Conservation (phyloP, 2,113 vertebrate genomes). For the Passer domesticus region DNA sequence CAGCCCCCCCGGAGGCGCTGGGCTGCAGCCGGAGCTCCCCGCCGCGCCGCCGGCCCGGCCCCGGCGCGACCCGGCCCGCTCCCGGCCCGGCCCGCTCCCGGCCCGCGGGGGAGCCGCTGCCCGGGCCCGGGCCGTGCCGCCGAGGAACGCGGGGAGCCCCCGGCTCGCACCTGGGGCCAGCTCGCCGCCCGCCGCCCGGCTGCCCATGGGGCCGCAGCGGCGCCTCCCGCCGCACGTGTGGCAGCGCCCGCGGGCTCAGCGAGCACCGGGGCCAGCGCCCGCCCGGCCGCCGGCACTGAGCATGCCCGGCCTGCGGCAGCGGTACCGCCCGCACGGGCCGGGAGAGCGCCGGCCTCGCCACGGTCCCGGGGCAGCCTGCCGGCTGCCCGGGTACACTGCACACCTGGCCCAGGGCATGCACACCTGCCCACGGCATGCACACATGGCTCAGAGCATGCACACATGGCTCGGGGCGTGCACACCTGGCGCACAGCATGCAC, state of each 20-base stretch:
- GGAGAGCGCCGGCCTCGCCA: accelerated
- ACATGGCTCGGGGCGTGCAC: too few species aligned
- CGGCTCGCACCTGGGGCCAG: background rate
- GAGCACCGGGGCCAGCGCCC: background rate
- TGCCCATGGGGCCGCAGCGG: background rate
- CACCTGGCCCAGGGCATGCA: background rate
- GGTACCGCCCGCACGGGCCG: accelerated
- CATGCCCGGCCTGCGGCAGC: slow-evolving; percentile 31
- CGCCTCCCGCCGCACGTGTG: too few species aligned
- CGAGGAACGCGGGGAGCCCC: background rate
- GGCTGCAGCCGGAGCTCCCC: background rate
- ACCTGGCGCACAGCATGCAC: too few species aligned
- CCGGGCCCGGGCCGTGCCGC: background rate
- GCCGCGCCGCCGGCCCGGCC: background rate
- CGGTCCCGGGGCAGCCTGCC: accelerated
- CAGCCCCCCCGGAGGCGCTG: background rate
- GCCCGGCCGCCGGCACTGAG: background rate
- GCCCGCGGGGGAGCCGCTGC: background rate
- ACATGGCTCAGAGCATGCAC: too few species aligned
- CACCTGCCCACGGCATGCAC: too few species aligned
- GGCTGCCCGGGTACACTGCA: accelerated
- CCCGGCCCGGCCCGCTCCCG: background rate
- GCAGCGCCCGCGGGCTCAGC: too few species aligned
- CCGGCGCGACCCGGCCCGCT: background rate
- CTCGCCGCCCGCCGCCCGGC: background rate